Base-by-base conservation (phyloP, 2,113 vertebrate genomes). In the Sorex fumeus region DNA sequence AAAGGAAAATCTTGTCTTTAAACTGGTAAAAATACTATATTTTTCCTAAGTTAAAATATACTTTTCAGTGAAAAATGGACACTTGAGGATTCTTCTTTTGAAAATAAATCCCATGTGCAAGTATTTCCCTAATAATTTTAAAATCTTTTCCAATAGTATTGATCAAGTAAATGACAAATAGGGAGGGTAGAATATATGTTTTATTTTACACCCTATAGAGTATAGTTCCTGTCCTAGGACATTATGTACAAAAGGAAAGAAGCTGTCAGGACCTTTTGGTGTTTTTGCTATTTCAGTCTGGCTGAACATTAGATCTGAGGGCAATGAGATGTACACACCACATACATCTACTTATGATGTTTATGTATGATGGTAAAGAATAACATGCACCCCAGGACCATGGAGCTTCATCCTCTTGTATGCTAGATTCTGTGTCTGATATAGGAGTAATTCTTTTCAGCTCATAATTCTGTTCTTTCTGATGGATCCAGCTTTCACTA, bases 111-210 rank as follows among this genome's bases (percentile, higher is more conserved):
- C 2, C 9, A 64, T 64, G 18, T 86, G 47, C 28, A 57, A 8
- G 21, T 32, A 34, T 4, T 6, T 28, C 66, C 43, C 23, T 57
- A 30, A 53, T 3, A 1, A 12, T 78, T 95, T 87, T 64, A 74
- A 81, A 82, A 53, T 81, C 32, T 77, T 34, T 10, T 50, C 87
- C 43, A n/a, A 82, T 84, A 77, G 18, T 77, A 50, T 47, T 62
- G n/a, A 70, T 77, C 6, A 40, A 71, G 23, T 85, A 36, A 90
- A 81, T 43, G 16, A 72, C 47, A 60, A 72, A 34, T 23, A n/a
- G 1, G 43, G 2, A 53, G 25, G 28, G 80, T 34, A 32, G 6
- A 27, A 28, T 43, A 8, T 32, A 8, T 57, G 34, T 13, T 84
- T 40, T n/a, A 32, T 70, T 50, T 40, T 30, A 7, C 25, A 60